phyloP scores from a whole-genome alignment of 2,113 vertebrate genomes.

The Dendrocopos noguchii region DNA sequence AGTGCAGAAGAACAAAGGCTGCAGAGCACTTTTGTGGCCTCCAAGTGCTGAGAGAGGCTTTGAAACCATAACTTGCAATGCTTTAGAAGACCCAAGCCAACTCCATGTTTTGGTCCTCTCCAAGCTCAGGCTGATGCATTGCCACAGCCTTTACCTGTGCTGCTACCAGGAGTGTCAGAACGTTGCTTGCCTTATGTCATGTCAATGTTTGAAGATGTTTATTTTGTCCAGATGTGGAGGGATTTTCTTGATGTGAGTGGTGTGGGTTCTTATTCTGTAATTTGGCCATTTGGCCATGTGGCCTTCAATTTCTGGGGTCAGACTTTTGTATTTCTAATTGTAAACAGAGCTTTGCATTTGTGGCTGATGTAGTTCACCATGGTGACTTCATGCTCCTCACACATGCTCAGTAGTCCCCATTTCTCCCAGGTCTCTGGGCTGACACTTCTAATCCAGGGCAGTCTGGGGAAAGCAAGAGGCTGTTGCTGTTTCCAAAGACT shows the following conservation, averaged over 20 bases:
- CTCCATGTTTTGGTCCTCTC: neutral
- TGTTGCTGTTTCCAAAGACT: neutral
- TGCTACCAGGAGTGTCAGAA: neutral
- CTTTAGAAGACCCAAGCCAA: neutral
- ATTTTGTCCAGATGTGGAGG: neutral
- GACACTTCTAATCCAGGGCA: neutral
- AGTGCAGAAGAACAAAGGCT: neutral
- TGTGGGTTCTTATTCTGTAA: neutral
- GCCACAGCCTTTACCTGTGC: neutral
- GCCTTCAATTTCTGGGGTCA: neutral
- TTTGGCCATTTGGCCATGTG: neutral
- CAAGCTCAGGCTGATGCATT: accelerated
- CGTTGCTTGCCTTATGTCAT: accelerated
- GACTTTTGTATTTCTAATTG: neutral
- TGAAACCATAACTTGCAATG: neutral
- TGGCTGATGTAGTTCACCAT: neutral
- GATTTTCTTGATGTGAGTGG: neutral
- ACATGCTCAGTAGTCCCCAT: accelerated
- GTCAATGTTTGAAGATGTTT: neutral
- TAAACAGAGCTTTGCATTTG: neutral
- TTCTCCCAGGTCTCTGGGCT: neutral
- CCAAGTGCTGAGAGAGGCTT: neutral
- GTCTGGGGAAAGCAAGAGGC: neutral
- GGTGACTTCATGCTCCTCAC: neutral
- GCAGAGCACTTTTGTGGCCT: neutral